These are phyloP conservation scores for Acleris literana DNA, from an alignment of 2,888 invertebrate species.

Conservation along the genomic window DNA sequence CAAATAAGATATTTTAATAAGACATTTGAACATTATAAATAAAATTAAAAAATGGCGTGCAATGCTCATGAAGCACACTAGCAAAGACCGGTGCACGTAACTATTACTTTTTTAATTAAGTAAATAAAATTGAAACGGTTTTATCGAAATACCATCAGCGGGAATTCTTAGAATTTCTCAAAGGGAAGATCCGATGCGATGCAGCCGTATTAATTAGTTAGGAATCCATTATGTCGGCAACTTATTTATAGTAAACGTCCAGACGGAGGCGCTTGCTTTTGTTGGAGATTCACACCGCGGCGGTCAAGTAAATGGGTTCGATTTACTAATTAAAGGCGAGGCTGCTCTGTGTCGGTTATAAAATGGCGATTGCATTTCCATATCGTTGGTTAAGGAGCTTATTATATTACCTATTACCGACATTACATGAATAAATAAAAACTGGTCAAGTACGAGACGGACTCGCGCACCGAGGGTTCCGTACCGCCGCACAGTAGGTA, in stretches of 20 bases:
- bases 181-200: conserved; percentile 41
- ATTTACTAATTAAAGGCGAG: conserved; percentile 9
- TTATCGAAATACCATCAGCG: conserved; percentile 20
- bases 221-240: conserved; percentile 37
- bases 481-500: no score
- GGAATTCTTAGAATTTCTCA: conserved; percentile 34
- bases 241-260: conserved; percentile 37
- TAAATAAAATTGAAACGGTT: not conserved
- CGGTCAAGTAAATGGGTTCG: conserved; percentile 19
- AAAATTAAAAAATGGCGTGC: not conserved
- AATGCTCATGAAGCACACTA: no score
- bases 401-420: no score
- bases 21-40: not conserved
- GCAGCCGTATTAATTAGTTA: conserved; percentile 38
- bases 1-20: no score
- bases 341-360: not conserved
- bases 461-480: no score
- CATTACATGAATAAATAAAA: no score
- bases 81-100: no score
- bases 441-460: no score
- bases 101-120: no score
- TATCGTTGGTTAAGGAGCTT: no score
- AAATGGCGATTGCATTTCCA: no score
- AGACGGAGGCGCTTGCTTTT: conserved; percentile 23
- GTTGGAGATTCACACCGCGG: conserved; percentile 29